These are phyloP conservation scores for Eupithecia dodoneata DNA, from an alignment of 2,888 invertebrate genomes.

Conservation along the genomic window DNA sequence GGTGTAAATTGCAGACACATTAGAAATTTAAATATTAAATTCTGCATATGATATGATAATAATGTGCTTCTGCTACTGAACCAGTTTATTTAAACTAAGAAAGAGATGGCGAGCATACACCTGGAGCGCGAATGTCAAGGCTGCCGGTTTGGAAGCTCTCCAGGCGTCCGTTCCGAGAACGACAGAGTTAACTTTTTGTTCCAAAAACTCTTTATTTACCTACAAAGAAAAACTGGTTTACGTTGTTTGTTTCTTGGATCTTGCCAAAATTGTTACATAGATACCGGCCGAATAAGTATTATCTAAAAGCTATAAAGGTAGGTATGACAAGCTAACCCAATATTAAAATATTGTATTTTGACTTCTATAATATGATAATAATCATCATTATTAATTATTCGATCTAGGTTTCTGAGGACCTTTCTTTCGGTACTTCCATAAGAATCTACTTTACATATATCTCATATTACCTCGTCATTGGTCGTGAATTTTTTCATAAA, in stretches of 20 bases:
- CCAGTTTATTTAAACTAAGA: conserved; percentile 53
- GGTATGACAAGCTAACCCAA: neutral
- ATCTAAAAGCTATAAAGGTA: neutral
- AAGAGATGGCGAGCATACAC: conserved; percentile 66
- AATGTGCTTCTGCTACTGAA: conserved; percentile 39
- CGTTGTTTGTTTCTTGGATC: neutral
- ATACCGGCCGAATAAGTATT: neutral
- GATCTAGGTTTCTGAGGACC: neutral
- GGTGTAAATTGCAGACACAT: neutral
- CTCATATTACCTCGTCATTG: too few species aligned
- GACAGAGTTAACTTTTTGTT: conserved; percentile 9
- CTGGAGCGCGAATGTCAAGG: conserved; percentile 81
- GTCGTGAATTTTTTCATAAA: neutral
- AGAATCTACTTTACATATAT: neutral
- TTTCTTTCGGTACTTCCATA: neutral
- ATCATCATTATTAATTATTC: neutral
- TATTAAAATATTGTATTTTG: neutral
- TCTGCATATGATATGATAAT: too few species aligned
- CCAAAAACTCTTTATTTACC: conserved; percentile 1
- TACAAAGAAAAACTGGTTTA: neutral
- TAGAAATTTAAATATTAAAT: neutral
- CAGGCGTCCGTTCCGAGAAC: conserved; percentile 50
- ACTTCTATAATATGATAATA: neutral
- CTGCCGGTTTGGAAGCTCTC: conserved; percentile 75
- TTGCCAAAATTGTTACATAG: neutral